Conservation (phyloP, 2,113 vertebrate species). For the Thomomys bottae region DNA sequence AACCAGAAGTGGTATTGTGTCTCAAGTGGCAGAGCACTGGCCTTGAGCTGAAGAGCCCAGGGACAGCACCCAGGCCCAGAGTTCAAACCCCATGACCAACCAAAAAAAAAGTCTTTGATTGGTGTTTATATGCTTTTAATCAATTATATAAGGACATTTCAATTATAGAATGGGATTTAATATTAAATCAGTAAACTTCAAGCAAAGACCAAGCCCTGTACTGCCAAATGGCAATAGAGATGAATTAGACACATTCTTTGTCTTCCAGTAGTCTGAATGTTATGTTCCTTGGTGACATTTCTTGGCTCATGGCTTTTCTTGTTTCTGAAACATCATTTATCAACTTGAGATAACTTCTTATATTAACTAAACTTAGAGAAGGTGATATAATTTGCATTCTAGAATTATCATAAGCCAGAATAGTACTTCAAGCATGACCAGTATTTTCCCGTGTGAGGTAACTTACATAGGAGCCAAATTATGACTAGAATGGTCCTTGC, state of each 20-base stretch:
- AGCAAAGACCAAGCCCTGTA: neutral
- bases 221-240: neutral
- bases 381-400: neutral
- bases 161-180: conserved; percentile 41
- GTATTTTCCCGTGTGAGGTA: neutral
- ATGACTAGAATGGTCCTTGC: conserved; percentile 20
- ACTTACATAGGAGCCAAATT: neutral
- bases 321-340: conserved; percentile 8
- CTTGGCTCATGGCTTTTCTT: neutral
- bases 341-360: neutral
- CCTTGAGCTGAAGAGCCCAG: too few relatives aligned
- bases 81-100: too few relatives aligned
- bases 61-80: too few relatives aligned
- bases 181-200: neutral
- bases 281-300: neutral
- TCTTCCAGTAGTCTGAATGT: neutral
- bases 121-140: conserved; percentile 30
- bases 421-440: neutral
- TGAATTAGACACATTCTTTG: neutral
- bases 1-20: too few relatives aligned
- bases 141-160: conserved; percentile 28
- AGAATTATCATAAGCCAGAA: neutral
- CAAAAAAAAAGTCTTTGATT: neutral
- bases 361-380: conserved; percentile 26
- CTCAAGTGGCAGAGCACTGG: too few relatives aligned